Conservation (phyloP, 2,888 invertebrate genomes). For the Himalopsyche japonica region DNA sequence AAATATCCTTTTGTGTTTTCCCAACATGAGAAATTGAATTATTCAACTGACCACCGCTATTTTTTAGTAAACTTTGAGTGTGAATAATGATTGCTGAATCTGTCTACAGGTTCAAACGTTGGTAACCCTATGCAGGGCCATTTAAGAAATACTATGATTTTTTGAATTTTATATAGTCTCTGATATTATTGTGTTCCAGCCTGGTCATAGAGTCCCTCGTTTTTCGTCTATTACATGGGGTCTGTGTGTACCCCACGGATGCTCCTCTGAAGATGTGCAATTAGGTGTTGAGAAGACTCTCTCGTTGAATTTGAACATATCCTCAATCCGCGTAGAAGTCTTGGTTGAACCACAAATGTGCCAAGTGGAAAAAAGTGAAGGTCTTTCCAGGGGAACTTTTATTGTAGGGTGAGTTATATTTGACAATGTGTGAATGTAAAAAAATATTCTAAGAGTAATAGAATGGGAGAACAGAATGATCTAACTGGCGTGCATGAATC, state of each 20-base stretch:
- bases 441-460: too few relatives aligned
- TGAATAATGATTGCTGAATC: too few relatives aligned
- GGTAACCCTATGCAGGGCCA: too few relatives aligned
- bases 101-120: too few relatives aligned
- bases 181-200: constrained; percentile 52
- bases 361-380: constrained; percentile 50
- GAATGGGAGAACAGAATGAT: too few relatives aligned
- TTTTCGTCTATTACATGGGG: constrained; percentile 71
- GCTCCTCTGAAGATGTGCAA: constrained; percentile 63
- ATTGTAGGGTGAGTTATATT: constrained; percentile 53
- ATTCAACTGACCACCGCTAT: too few relatives aligned
- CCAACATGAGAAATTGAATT: too few relatives aligned
- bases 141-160: too few relatives aligned
- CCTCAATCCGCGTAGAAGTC: constrained; percentile 61
- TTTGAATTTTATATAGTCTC: constrained; percentile 2
- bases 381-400: constrained; percentile 54
- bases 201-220: constrained; percentile 71
- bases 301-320: constrained; percentile 54
- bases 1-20: too few relatives aligned
- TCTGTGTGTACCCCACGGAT: constrained; percentile 67
- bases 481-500: too few relatives aligned
- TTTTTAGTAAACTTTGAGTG: too few relatives aligned
- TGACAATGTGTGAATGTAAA: too few relatives aligned
- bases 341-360: constrained; percentile 67
- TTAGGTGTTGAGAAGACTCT: constrained; percentile 57